Percentiles rank a stretch among this genome's conserved stretches.
Evolutionary conservation across 1,140 invertebrate species (phyloP).

Genomic region (Drosophila parabipectinata): DNA sequence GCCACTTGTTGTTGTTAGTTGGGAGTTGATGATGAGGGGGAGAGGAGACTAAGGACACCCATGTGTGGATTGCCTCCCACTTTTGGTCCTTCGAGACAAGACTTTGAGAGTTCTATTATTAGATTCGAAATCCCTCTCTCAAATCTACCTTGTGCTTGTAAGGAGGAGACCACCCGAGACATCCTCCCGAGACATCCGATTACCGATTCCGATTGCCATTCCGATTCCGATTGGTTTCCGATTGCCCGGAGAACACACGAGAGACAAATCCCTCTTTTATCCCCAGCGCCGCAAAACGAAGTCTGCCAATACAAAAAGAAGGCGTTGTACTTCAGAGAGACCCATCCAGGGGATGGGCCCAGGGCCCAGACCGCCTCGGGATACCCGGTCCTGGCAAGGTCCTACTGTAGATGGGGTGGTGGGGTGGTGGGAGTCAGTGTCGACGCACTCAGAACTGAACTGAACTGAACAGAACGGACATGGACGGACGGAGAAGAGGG

Average conservation of each 20-base stretch:
- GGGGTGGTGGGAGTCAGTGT: conserved; percentile 66
- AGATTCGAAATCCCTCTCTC: no score
- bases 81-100: neutral
- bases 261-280: conserved; percentile 39
- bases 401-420: conserved; percentile 2
- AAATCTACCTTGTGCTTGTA: neutral
- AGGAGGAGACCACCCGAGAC: conserved; percentile 10
- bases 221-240: conserved; percentile 41
- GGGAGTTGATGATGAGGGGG: neutral
- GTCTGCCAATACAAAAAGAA: conserved; percentile 53
- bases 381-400: conserved; percentile 27
- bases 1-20: conserved; percentile 43
- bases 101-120: neutral
- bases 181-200: conserved; percentile 45
- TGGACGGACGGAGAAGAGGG: conserved; percentile 31
- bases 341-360: neutral
- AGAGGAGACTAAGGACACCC: neutral
- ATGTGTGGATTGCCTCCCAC: no score
- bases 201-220: conserved; percentile 27
- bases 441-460: conserved; percentile 64
- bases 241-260: conserved; percentile 37
- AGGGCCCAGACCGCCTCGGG: conserved; percentile 14
- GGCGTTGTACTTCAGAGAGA: conserved; percentile 46
- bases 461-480: conserved; percentile 26
- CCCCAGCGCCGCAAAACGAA: conserved; percentile 44